Base-by-base conservation (phyloP, 1,140 invertebrate species). In the Heliconius melpomene region DNA sequence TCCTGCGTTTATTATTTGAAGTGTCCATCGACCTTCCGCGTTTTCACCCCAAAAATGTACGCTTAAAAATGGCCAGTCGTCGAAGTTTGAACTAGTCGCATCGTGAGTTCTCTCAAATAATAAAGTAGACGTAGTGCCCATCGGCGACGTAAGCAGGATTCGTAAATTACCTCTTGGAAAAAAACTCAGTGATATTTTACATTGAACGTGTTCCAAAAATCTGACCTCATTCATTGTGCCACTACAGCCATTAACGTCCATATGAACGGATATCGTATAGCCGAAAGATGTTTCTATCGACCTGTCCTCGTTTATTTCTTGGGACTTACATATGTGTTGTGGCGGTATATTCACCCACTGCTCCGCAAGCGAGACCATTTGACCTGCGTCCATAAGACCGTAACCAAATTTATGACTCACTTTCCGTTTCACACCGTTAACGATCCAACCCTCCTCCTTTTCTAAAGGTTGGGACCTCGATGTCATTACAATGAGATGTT, bases 41-140 rank as follows among this genome's bases (percentile, higher is more conserved):
- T 97, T 97, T 89, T 99, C 99, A 18, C 98, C 98, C 98, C 98
- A 99, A 89, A 97, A 98, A 89, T 99, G 98, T 3, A 99, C 98
- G 81, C 98, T 98, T 81, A 99, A 96, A 95, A 99, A 99, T 5
- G 98, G 98, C 98, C 98, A 99, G 90, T 99, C 98, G 90, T 99
- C 98, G 91, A 99, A 99, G 87, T 98, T 98, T 6, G 98, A 98
- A 88, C 96, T 97, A 57, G 97, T 96, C 60, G 98, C 97, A 93
- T 99, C 99, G 79, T 98, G 95, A 2, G 97, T 97, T 79, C 98
- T 95, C 89, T 98, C 97, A 88, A 98, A 98, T 72, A 99, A 95
- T 79, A 99, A 94, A 1, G 97, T 98, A 18, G 97, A 98, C 2
- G 97, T 97, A 1, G 98, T 98, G 20, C 98, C 98, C 97, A 97